Base-by-base conservation (phyloP, 2,113 vertebrate genomes). In the Psammodynastes pulverulentus region DNA sequence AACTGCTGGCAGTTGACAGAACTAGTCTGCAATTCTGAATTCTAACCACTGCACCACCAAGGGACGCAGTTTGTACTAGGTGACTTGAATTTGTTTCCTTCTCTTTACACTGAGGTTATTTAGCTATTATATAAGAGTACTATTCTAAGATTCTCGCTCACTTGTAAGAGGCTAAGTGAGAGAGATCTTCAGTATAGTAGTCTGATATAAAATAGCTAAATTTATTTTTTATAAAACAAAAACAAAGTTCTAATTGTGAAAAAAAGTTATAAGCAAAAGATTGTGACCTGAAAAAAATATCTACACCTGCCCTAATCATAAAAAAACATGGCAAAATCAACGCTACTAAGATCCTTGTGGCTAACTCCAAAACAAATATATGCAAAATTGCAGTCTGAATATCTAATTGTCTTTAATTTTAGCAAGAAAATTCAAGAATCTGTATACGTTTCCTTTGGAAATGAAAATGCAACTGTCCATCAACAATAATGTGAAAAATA, bases 381-480 rank as follows among this genome's bases (percentile, higher is more conserved):
- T 51, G 21, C 45, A 89, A 49, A 24, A 89, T 62, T 84, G 43
- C 17, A 51, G 89, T 24, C 62, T 90, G n/a, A 29, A 12, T 95
- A 96, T 96, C 96, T 97, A 95, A 93, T 89, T 67, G 96, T 94
- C 95, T 96, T 97, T 94, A 97, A 94, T 53, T 43, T 96, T 49
- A 92, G 96, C 96, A 97, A 97, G 96, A 95, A 96, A 97, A 96
- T 91, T 84, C 89, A 91, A 97, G 94, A 96, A 96, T 94, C 92
- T 87, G 95, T 95, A 94, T 94, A 92, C 97, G 95, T 97, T 97
- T 97, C 96, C 96, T 96, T 97, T 98, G 97, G 97, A 97, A 97
- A 92, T 93, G 97, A 97, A 96, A 92, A 95, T 95, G 90, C 89
- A 95, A 95, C 97, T 97, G 95, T 97, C 93, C 96, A 97, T 93